These are phyloP conservation scores for Drosophila rubida DNA, from an alignment of 2,888 invertebrate species.

Conservation along the genomic window DNA sequence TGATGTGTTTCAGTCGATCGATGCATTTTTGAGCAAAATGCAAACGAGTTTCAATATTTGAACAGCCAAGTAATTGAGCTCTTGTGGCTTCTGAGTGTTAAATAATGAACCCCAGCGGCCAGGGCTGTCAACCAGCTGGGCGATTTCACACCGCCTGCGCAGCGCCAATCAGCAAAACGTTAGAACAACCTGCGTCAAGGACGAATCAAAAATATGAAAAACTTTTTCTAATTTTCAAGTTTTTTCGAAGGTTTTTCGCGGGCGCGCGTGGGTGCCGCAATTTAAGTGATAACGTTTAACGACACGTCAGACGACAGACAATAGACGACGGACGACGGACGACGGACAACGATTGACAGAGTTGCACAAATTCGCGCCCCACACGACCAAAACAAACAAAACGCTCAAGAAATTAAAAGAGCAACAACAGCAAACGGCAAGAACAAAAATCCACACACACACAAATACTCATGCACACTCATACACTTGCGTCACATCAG, in stretches of 20 bases:
- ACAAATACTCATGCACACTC: not conserved
- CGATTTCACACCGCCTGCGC: conserved; percentile 37
- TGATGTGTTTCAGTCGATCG: not conserved
- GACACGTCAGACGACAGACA: conserved; percentile 9
- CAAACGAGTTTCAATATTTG: conserved; percentile 35
- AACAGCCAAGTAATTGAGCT: conserved; percentile 20
- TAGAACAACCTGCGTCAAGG: conserved; percentile 10
- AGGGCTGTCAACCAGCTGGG: conserved; percentile 39
- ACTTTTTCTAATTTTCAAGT: not conserved
- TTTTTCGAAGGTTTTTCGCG: conserved; percentile 8
- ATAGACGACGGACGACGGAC: too few relatives aligned
- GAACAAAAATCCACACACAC: not conserved
- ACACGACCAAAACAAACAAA: conserved; percentile 7
- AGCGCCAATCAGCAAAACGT: not conserved
- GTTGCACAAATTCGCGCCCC: conserved; percentile 33
- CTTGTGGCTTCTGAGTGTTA: conserved; percentile 6
- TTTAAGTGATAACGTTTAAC: conserved; percentile 21
- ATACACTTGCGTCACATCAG: conserved; percentile 20
- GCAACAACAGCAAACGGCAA: not conserved
- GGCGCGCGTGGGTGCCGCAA: conserved; percentile 4
- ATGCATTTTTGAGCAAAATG: conserved; percentile 32
- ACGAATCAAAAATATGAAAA: conserved; percentile 6
- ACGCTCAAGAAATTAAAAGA: conserved; percentile 7
- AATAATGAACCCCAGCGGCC: conserved; percentile 22
- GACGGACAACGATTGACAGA: not conserved